A percentile compares a stretch with the other conserved stretches of the same genome.
Conservation (phyloP, 2,888 invertebrate species). For the Dicyrtoma fusca region DNA sequence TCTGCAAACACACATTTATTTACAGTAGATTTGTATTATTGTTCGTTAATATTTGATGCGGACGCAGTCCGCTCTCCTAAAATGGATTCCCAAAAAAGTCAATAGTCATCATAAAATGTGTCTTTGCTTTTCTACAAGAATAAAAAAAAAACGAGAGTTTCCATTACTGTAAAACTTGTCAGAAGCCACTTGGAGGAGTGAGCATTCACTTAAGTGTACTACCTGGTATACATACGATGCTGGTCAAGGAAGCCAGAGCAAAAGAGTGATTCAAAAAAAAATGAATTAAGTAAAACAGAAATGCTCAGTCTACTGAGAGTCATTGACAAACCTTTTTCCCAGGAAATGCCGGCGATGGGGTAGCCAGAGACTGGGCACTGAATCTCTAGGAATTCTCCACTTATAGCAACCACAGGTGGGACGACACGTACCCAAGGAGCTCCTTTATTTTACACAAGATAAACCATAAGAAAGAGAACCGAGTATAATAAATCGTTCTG, state of each 20-base stretch:
- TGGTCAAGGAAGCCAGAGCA: neutral
- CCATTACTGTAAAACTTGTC: neutral
- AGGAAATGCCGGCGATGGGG: constrained; percentile 60
- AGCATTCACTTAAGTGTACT: neutral
- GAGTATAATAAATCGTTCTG: constrained; percentile 1
- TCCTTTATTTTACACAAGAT: constrained; percentile 57
- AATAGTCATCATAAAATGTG: neutral
- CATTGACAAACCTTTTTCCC: constrained; percentile 61
- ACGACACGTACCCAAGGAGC: constrained; percentile 61
- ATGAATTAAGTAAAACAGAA: neutral
- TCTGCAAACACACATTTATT: too few relatives aligned
- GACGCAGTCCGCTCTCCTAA: neutral
- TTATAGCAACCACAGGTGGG: constrained; percentile 61
- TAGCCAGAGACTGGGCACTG: constrained; percentile 62
- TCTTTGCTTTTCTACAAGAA: neutral
- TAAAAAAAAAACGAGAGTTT: neutral
- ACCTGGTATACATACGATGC: too few relatives aligned
- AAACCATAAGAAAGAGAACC: neutral
- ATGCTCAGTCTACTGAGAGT: neutral
- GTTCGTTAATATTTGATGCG: too few relatives aligned
- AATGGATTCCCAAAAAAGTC: neutral
- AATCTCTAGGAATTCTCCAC: constrained; percentile 60
- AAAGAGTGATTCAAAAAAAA: neutral
- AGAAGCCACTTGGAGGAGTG: too few relatives aligned
- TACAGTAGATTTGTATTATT: too few relatives aligned